phyloP scores from a whole-genome alignment of 2,113 vertebrate species.

The Silurus glanis region DNA sequence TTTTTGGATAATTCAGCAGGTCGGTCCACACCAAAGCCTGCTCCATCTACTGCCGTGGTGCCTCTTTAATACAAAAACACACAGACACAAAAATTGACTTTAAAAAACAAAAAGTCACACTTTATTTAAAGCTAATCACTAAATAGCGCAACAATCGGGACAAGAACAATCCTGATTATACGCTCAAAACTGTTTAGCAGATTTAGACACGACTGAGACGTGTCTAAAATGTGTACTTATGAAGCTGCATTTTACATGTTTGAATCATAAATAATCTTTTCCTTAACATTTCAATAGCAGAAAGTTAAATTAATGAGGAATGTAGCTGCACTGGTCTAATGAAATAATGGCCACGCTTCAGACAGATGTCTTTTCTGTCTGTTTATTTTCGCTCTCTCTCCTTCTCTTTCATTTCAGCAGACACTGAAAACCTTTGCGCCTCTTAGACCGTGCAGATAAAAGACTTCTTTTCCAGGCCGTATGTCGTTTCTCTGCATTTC shows the following conservation, averaged over 20 bases:
- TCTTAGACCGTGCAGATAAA: no score
- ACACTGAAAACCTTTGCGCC: no score
- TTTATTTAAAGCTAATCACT: no score
- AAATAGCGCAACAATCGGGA: not conserved
- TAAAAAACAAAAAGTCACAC: not conserved
- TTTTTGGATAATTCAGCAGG: constrained; percentile 83
- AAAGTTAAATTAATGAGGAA: no score
- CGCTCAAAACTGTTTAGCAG: not conserved
- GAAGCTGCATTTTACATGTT: not conserved
- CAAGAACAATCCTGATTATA: not conserved
- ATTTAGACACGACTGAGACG: not conserved
- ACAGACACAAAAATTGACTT: not conserved
- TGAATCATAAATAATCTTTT: no score
- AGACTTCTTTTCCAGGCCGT: no score
- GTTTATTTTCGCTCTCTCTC: no score
- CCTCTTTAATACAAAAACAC: constrained; percentile 73
- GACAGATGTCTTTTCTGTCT: no score
- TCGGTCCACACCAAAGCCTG: constrained; percentile 90
- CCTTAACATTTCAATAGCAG: no score
- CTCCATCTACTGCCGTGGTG: constrained; percentile 82
- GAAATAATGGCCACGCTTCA: no score
- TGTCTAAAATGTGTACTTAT: not conserved
- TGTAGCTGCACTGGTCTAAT: no score
- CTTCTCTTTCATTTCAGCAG: no score
- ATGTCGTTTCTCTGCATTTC: not conserved